These are phyloP conservation scores for Papilio polytes DNA, from an alignment of 1,140 invertebrate species.

Conservation along the genomic window DNA sequence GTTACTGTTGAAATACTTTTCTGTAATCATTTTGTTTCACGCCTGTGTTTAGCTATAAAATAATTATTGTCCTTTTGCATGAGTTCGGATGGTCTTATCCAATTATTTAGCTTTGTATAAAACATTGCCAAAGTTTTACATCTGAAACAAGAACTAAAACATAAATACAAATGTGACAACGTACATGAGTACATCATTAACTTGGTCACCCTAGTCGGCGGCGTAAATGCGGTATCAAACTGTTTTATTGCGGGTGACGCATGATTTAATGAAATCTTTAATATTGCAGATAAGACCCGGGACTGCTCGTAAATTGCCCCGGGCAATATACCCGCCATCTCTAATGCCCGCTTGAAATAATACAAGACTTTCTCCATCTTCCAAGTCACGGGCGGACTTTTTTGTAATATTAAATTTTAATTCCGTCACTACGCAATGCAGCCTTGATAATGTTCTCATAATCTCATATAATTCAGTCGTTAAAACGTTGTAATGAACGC, in stretches of 20 bases:
- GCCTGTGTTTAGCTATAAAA: no score
- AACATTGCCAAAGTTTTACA: not conserved
- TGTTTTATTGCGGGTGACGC: slow-evolving; percentile 76
- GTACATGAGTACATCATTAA: slow-evolving; percentile 68
- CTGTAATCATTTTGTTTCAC: no score
- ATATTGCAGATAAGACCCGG: slow-evolving; percentile 75
- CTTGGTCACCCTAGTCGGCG: slow-evolving; percentile 68
- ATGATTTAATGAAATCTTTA: slow-evolving; percentile 83
- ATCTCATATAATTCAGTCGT: slow-evolving; percentile 34
- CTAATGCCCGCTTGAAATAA: slow-evolving; percentile 67
- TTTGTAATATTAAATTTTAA: slow-evolving; percentile 59
- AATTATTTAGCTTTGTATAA: not conserved
- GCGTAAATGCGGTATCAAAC: slow-evolving; percentile 79
- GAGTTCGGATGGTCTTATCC: no score
- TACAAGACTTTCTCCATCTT: slow-evolving; percentile 59
- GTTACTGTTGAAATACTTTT: no score
- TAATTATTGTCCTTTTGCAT: no score
- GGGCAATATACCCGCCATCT: slow-evolving; percentile 59
- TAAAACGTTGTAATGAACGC: slow-evolving; percentile 36
- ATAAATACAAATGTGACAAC: not conserved
- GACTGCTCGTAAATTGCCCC: slow-evolving; percentile 68
- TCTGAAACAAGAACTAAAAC: not conserved
- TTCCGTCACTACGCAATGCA: slow-evolving; percentile 40
- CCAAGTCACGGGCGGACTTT: slow-evolving; percentile 43
- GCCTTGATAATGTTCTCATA: slow-evolving; percentile 33